Base-by-base conservation (phyloP, 2,113 vertebrate genomes). In the Phaethornis superciliosus region DNA sequence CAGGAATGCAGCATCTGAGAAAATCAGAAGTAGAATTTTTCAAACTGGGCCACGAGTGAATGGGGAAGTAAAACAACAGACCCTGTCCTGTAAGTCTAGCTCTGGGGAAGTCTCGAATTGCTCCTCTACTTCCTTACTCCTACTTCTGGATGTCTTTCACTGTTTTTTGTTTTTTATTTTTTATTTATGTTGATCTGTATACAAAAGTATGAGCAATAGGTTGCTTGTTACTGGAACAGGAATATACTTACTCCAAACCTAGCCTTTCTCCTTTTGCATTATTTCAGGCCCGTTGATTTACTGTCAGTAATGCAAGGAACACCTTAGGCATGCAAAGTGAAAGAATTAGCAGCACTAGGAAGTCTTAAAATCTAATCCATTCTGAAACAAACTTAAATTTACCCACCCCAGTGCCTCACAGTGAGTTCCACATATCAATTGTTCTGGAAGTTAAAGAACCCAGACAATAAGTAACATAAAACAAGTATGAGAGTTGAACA, bases 51-150 rank as follows among this genome's bases (percentile, higher is more conserved):
- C 26, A n/a, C 35, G 82, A 76, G 88, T 35, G 3, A 88, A 93
- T 40, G 63, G 26, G 30, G 91, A 94, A 93, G 49, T 72, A 93
- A 81, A 60, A 76, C 79, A 32, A 54, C 68, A 92, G 68, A 3
- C 5, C 30, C 37, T 32, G 42, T 88, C 15, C 71, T 55, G 32
- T 65, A 77, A 81, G 30, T 23, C 44, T 68, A 81, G 40, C 28
- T 94, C 54, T 67, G 27, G 24, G 55, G 91, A 96, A 93, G 33
- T 89, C 35, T 87, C 70, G 95, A 94, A 85, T 63, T 79, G 30
- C 7, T 76, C 42, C 58, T 94, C 87, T 92, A 85, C 87, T 96
- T 95, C 93, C 91, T 89, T 89, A 71, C 65, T 37, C 5, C 76
- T 85, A 80, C 81, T 81, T 91, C 81, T 77, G 67, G 12, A 65